phyloP scores from a whole-genome alignment of 2,888 invertebrate species.

The Acrobasis repandana region DNA sequence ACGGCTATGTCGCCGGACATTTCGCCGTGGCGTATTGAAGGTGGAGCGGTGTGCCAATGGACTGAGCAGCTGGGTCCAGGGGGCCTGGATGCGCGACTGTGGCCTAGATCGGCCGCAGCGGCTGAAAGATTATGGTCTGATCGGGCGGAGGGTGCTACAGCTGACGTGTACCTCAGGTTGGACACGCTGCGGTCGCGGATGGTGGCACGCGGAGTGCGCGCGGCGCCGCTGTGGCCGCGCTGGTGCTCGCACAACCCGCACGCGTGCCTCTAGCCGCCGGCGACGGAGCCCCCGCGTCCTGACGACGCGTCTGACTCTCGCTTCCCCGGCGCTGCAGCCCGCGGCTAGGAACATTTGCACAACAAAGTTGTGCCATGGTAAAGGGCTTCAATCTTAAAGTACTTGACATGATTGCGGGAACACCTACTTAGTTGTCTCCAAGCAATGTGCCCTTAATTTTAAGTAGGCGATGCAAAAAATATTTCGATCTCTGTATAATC shows the following conservation, averaged over 20 bases:
- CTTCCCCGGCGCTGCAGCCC: slow-evolving; percentile 25
- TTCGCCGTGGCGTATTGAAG: slow-evolving; percentile 80
- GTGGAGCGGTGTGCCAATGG: slow-evolving; percentile 93
- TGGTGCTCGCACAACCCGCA: slow-evolving; percentile 91
- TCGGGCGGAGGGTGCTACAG: slow-evolving; percentile 73
- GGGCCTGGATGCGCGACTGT: slow-evolving; percentile 89
- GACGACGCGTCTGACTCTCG: slow-evolving; percentile 9
- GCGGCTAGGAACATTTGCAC: slow-evolving; percentile 21
- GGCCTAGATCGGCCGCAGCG: slow-evolving; percentile 92
- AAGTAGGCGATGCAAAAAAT: background rate
- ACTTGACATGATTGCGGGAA: slow-evolving; percentile 7
- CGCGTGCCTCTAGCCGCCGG: slow-evolving; percentile 82
- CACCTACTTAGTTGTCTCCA: slow-evolving; percentile 14
- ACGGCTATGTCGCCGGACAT: slow-evolving; percentile 42
- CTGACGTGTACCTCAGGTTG: slow-evolving; percentile 86
- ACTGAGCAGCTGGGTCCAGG: slow-evolving; percentile 90
- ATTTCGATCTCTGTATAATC: slow-evolving; percentile 7
- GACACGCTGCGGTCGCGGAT: slow-evolving; percentile 86
- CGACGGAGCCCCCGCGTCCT: slow-evolving; percentile 9
- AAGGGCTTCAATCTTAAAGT: background rate
- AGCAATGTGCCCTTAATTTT: slow-evolving; percentile 8
- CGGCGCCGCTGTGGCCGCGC: slow-evolving; percentile 89
- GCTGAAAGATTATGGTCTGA: slow-evolving; percentile 91
- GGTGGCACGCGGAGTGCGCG: slow-evolving; percentile 83
- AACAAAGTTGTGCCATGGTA: background rate